Evolutionary conservation across 53 echinoderm and acorn worm species (phyloP), one percentile per base, ranked within the genome.

Genomic region (Henricia sp.): DNA sequence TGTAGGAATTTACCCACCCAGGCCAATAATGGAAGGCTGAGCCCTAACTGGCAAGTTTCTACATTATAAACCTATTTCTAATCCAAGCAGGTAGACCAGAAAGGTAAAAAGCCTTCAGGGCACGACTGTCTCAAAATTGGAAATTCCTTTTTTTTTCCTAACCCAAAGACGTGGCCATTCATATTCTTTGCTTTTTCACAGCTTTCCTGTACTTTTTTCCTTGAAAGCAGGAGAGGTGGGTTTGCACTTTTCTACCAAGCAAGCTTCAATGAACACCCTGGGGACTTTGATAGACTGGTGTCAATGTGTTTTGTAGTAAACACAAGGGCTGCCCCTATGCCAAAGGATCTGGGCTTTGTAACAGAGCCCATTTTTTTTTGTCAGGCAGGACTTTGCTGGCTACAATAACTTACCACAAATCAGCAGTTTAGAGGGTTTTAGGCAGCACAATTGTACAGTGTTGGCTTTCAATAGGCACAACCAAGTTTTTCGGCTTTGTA

Each of bases 41-140:
- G 59, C 58, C 42, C 29, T 54, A 37, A 17, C 21, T 38, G 67
- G 32, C 10, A 2, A 0, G n/a, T n/a, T n/a, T n/a, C 37, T 25
- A 68, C 48, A 10, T 46, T 46, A 6, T 14, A 6, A 14, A 14
- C 14, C 14, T 46, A 46, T 14, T 46, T 8, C 48, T 10, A 37
- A 67, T 19, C 37, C 37, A 19, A 67, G 35, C 17, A 14, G 64
- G 14, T 0, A 63, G 32, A 65, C 2, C 27, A 35, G 37, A 38
- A 24, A 30, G 28, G 32, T 17, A 40, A 41, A 37, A 76, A 11
- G 43, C 56, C 76, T 39, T 56, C 57, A 9, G 76, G 76, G 76
- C 76, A 76, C 59, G 42, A 59, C 76, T 76, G 76, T 76, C 76
- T 76, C 76, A 76, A 76, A 76, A 76, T 76, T 74, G 76, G 26